Percentiles rank a stretch among this genome's conserved stretches.
Evolutionary conservation across 2,888 invertebrate genomes (phyloP).

Genomic region (Heliconius aoede): DNA sequence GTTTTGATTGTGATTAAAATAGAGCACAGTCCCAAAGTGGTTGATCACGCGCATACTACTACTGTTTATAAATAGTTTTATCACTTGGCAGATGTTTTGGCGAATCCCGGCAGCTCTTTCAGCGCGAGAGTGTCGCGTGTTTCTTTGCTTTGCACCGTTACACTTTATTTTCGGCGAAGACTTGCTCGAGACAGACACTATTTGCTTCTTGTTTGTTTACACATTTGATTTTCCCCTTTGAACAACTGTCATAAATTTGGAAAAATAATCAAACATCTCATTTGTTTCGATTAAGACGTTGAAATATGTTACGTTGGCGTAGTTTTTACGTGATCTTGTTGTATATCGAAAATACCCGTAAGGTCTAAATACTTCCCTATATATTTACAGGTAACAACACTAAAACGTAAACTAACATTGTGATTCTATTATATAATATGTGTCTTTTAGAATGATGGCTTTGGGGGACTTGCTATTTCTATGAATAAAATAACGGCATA

Average conservation of each 20-base stretch:
- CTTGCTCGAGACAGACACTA: constrained; percentile 54
- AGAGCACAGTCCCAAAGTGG: constrained; percentile 67
- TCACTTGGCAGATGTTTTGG: constrained; percentile 78
- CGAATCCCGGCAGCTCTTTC: constrained; percentile 56
- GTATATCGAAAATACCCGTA: background rate
- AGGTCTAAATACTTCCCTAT: background rate
- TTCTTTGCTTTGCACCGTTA: constrained; percentile 51
- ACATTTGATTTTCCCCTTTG: constrained; percentile 34
- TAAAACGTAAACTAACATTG: background rate
- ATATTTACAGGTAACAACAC: background rate
- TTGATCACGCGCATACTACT: constrained; percentile 77
- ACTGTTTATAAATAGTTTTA: constrained; percentile 73
- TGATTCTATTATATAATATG: background rate
- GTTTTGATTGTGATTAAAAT: constrained; percentile 70
- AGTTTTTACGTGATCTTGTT: background rate
- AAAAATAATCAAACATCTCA: constrained; percentile 24
- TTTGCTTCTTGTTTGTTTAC: constrained; percentile 51
- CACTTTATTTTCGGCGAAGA: constrained; percentile 58
- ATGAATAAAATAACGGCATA: constrained; percentile 10
- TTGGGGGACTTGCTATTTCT: background rate
- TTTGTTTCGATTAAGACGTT: constrained; percentile 11
- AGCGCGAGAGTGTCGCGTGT: constrained; percentile 66
- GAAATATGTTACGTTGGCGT: constrained; percentile 9
- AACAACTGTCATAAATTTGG: constrained; percentile 32
- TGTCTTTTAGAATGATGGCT: background rate